These are phyloP conservation scores for Lutjanus campechanus DNA, from an alignment of 2,797 vertebrate species.

Conservation along the genomic window DNA sequence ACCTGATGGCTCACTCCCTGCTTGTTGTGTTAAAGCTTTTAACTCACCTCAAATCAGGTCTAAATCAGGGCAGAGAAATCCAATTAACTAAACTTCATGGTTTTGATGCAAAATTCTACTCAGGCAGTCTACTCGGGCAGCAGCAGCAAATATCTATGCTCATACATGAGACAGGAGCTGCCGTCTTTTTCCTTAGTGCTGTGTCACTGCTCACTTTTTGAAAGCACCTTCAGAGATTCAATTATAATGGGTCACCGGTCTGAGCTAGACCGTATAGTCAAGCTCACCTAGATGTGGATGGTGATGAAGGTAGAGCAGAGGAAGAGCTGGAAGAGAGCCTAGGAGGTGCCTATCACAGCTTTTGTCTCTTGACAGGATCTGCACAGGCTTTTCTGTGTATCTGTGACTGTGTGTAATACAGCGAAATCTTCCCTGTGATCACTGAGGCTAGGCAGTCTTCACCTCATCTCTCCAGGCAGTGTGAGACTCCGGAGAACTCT, in stretches of 20 bases:
- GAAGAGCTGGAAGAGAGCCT: constrained; percentile 44
- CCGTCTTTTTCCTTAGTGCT: not conserved
- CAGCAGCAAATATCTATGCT: not conserved
- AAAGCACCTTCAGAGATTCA: constrained; percentile 30
- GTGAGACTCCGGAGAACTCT: constrained; percentile 34
- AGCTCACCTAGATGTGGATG: constrained; percentile 38
- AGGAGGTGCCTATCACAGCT: constrained; percentile 20
- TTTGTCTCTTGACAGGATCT: constrained; percentile 45
- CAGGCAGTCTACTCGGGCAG: not conserved
- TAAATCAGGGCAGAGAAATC: constrained; percentile 3
- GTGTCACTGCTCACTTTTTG: constrained; percentile 8
- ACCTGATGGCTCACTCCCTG: constrained; percentile 20
- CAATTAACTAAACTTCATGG: not conserved
- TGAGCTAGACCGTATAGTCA: constrained; percentile 21
- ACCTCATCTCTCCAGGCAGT: constrained; percentile 37
- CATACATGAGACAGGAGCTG: not conserved
- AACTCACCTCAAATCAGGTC: constrained; percentile 1
- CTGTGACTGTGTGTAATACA: constrained; percentile 16
- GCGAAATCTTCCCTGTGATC: constrained; percentile 43
- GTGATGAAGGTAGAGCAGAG: constrained; percentile 33
- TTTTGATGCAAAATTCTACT: not conserved
- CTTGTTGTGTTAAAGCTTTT: not conserved
- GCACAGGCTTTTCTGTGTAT: constrained; percentile 14
- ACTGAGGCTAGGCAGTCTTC: constrained; percentile 22
- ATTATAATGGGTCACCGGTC: constrained; percentile 34